A percentile compares a stretch with the other conserved stretches of the same genome.
These are phyloP conservation scores for Mesitornis unicolor DNA, from an alignment of 2,113 vertebrate species.

Conservation along the genomic window DNA sequence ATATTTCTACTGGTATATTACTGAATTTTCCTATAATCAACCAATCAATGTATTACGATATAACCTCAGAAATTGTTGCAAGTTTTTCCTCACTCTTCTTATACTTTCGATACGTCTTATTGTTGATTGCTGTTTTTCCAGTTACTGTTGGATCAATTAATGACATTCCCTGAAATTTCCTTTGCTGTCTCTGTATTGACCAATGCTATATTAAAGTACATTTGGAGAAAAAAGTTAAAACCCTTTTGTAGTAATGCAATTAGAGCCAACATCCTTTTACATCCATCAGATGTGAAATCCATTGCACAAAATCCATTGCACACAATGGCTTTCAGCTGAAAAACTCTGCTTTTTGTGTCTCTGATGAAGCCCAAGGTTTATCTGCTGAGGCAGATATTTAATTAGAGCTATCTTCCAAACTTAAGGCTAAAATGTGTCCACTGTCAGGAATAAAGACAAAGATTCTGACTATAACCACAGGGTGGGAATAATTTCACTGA, in stretches of 20 bases:
- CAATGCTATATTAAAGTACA: neutral
- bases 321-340: neutral
- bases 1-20: neutral
- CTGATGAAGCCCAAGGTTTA: neutral
- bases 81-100: neutral
- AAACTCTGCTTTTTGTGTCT: neutral
- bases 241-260: neutral
- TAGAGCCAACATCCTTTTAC: neutral
- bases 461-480: neutral
- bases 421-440: neutral
- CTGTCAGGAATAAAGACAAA: neutral
- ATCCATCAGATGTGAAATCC: neutral
- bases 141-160: neutral
- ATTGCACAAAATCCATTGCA: neutral
- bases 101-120: neutral
- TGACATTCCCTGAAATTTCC: neutral
- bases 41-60: neutral
- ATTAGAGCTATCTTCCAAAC: neutral
- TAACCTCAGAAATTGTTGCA: neutral
- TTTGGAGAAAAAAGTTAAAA: slow-evolving; percentile 6
- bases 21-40: neutral
- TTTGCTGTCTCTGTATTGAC: neutral
- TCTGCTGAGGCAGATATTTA: neutral
- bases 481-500: neutral
- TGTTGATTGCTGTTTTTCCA: neutral